These are phyloP conservation scores for Petrolisthes manimaculis DNA, from an alignment of 2,888 invertebrate genomes.

Conservation along the genomic window DNA sequence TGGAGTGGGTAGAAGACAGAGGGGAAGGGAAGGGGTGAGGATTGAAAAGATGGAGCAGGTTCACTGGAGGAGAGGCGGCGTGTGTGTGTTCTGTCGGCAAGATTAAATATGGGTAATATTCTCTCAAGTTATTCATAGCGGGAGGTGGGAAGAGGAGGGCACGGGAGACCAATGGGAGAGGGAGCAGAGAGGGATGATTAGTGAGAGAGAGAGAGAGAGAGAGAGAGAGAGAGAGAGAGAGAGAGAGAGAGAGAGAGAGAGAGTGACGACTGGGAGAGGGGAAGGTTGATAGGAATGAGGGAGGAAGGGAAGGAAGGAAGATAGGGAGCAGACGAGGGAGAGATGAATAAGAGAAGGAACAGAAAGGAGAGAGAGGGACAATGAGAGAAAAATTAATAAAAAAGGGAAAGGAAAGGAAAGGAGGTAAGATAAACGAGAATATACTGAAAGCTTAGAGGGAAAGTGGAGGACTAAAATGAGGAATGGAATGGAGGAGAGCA, in stretches of 20 bases:
- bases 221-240: slow-evolving; percentile 1
- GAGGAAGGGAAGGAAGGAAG: not conserved
- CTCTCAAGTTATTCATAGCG: not conserved
- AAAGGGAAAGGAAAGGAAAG: not conserved
- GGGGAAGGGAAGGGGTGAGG: not conserved
- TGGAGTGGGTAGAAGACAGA: not conserved
- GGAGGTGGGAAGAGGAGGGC: not conserved
- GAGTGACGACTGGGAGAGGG: not conserved
- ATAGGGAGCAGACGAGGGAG: not conserved
- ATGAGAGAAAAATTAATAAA: not conserved
- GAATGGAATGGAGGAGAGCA: too few relatives aligned
- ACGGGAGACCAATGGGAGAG: not conserved
- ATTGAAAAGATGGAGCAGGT: not conserved
- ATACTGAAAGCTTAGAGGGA: too few relatives aligned
- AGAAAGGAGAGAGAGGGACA: not conserved
- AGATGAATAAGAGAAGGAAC: not conserved
- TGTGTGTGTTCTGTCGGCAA: not conserved
- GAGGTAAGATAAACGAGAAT: not conserved
- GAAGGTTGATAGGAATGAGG: not conserved
- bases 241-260: not conserved
- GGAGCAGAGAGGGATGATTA: not conserved
- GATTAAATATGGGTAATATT: not conserved
- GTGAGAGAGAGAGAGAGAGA: not conserved
- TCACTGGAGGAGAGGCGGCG: not conserved
- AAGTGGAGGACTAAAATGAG: too few relatives aligned